Conservation (phyloP, 2,113 vertebrate species). For the Ginglymostoma cirratum region DNA sequence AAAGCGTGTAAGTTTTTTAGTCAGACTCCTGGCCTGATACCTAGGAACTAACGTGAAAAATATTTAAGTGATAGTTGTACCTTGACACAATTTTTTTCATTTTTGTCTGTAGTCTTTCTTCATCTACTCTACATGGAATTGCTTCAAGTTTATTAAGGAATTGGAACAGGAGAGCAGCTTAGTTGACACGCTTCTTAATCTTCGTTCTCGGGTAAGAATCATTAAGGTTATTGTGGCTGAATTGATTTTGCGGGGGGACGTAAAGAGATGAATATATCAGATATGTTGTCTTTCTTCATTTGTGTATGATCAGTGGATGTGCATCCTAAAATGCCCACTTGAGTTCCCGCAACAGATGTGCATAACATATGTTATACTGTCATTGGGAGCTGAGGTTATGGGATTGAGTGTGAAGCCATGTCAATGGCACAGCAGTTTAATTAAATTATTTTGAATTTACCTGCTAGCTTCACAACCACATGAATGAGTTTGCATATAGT, state of each 20-base stretch:
- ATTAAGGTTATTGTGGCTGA: not conserved
- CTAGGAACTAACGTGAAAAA: not conserved
- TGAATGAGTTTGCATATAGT: not conserved
- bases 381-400: not conserved
- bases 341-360: not conserved
- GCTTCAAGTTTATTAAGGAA: slow-evolving; percentile 29
- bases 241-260: not conserved
- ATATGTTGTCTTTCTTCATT: not conserved
- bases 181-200: slow-evolving; percentile 1
- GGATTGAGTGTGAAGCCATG: not conserved
- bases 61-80: not conserved
- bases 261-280: not conserved
- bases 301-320: not conserved
- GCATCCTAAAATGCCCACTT: not conserved
- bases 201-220: slow-evolving; percentile 16
- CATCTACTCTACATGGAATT: not conserved
- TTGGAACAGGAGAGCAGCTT: slow-evolving; percentile 20
- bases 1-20: not conserved
- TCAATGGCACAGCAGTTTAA: not conserved
- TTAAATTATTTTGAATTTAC: not conserved
- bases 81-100: not conserved
- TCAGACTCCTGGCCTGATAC: not conserved
- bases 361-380: not conserved
- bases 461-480: not conserved
- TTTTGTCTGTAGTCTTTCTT: not conserved